A percentile compares a stretch with the other conserved stretches of the same genome.
Evolutionary conservation across 2,113 vertebrate genomes (phyloP).

Genomic region (Lepus americanus): DNA sequence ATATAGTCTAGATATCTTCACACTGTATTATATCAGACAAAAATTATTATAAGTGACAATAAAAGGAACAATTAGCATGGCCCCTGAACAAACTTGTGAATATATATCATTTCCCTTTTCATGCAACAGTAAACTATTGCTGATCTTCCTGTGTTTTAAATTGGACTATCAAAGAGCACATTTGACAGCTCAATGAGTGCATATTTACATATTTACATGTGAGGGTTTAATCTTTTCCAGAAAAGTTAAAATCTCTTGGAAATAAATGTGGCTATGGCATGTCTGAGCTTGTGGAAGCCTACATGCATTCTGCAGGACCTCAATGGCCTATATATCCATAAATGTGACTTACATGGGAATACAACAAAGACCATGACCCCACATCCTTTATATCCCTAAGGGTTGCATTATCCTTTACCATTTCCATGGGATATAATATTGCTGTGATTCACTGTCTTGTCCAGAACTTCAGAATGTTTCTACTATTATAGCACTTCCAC

Average conservation of each 20-base stretch:
- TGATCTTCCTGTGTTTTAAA: background rate
- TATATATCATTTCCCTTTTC: background rate
- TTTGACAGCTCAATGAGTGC: background rate
- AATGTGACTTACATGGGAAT: background rate
- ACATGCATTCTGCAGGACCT: background rate
- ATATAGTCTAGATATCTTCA: background rate
- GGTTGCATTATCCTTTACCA: background rate
- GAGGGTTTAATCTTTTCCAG: background rate
- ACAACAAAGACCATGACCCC: background rate
- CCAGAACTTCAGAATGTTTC: background rate
- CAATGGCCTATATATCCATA: background rate
- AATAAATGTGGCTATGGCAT: background rate
- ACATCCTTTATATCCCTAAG: background rate
- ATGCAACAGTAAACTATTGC: background rate
- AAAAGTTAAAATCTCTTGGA: background rate
- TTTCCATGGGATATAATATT: background rate
- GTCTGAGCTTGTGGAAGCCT: background rate
- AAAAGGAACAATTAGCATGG: background rate
- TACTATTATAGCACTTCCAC: background rate
- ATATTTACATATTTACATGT: background rate
- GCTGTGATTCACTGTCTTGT: background rate
- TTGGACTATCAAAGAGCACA: background rate
- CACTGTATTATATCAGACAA: background rate
- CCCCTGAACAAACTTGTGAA: background rate
- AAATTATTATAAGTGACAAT: background rate